Percentiles rank a stretch among this genome's conserved stretches.
phyloP scores from a whole-genome alignment of 2,797 vertebrate species.

The Cyprinella venusta region DNA sequence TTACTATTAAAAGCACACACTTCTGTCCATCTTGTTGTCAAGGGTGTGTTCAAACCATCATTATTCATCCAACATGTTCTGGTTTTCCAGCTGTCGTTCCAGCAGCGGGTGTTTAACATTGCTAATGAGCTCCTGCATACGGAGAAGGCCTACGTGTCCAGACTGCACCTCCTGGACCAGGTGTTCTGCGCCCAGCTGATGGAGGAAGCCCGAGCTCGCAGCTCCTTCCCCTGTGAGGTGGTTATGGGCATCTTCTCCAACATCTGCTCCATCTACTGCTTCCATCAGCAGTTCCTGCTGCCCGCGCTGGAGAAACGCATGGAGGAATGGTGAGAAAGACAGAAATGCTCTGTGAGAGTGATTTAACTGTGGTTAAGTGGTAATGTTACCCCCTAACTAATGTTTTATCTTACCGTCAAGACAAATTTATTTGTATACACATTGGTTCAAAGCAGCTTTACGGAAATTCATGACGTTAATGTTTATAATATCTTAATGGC shows the following conservation, averaged over 20 bases:
- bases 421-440: neutral
- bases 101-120: constrained; percentile 91
- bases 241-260: constrained; percentile 93
- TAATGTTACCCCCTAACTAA: neutral
- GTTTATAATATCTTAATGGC: neutral
- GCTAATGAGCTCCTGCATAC: constrained; percentile 91
- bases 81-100: constrained; percentile 80
- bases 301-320: constrained; percentile 92
- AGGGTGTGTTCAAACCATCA: neutral
- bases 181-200: constrained; percentile 88
- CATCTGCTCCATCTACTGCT: constrained; percentile 93
- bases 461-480: neutral
- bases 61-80: neutral
- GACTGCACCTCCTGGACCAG: constrained; percentile 91
- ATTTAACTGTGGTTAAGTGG: neutral
- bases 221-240: constrained; percentile 87
- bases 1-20: neutral
- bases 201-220: constrained; percentile 86
- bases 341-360: neutral
- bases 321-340: constrained; percentile 86
- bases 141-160: constrained; percentile 88
- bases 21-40: neutral
- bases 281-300: constrained; percentile 92
- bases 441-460: constrained; percentile 5
- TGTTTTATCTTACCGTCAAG: neutral